These are phyloP conservation scores for Etheostoma spectabile DNA, from an alignment of 2,113 vertebrate species.

Conservation along the genomic window DNA sequence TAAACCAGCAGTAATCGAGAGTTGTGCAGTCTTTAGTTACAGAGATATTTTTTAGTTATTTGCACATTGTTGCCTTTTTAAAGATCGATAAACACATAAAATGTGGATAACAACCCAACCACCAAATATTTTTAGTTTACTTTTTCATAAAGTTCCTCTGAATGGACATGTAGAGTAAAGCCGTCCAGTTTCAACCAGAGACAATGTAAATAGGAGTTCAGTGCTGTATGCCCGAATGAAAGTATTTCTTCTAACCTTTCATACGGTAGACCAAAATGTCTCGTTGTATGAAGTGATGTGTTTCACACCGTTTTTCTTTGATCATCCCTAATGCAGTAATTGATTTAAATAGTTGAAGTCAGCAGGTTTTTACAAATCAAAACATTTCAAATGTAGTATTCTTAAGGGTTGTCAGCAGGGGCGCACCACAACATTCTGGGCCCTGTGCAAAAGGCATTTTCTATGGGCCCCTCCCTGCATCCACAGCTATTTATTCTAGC, in stretches of 20 bases:
- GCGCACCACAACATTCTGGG: too few relatives aligned
- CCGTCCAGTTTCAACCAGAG: background rate
- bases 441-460: too few relatives aligned
- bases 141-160: constrained; percentile 13
- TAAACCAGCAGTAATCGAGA: background rate
- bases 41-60: background rate
- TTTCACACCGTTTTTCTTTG: background rate
- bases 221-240: constrained; percentile 2
- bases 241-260: constrained; percentile 36
- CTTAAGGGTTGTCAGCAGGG: background rate
- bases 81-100: background rate
- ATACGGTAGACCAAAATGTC: constrained; percentile 7
- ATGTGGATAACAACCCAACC: background rate
- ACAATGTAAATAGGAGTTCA: constrained; percentile 4
- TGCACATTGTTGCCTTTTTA: constrained; percentile 2
- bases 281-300: background rate
- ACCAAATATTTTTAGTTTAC: background rate
- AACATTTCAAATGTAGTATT: background rate
- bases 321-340: background rate
- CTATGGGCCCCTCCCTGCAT: too few relatives aligned
- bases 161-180: constrained; percentile 13
- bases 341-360: background rate
- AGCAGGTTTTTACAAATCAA: background rate
- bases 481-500: too few relatives aligned
- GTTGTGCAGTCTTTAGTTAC: background rate